Evolutionary conservation across 2,888 invertebrate genomes (phyloP).

Genomic region (Drosophila mercatorum): DNA sequence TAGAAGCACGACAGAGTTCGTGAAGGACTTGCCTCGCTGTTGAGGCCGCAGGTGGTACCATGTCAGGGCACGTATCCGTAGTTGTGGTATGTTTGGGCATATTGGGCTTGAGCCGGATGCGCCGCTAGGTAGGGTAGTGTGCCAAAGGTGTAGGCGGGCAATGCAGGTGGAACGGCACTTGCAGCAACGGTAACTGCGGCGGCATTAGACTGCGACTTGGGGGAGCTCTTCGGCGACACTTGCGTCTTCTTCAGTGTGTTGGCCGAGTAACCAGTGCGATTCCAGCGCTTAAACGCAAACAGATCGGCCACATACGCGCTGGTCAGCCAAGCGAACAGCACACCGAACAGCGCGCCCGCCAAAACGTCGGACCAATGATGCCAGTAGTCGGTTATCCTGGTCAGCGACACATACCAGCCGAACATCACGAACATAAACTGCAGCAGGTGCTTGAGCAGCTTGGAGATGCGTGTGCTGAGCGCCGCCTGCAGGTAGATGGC

Average conservation of each 20-base stretch:
- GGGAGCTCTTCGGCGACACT: constrained; percentile 63
- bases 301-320: constrained; percentile 71
- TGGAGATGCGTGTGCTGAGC: constrained; percentile 91
- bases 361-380: constrained; percentile 82
- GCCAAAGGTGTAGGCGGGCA: constrained; percentile 81
- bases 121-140: constrained; percentile 77
- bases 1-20: constrained; percentile 3
- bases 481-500: constrained; percentile 95
- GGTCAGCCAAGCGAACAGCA: constrained; percentile 69
- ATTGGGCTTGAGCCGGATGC: constrained; percentile 76
- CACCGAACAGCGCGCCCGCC: constrained; percentile 70
- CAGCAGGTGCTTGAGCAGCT: constrained; percentile 91
- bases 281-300: constrained; percentile 67
- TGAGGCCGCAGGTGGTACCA: neutral
- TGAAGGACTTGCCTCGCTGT: neutral
- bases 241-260: constrained; percentile 59
- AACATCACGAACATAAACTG: constrained; percentile 86
- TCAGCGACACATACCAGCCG: constrained; percentile 80
- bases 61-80: constrained; percentile 82
- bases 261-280: constrained; percentile 53
- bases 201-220: constrained; percentile 55
- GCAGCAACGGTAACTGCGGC: constrained; percentile 19
- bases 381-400: constrained; percentile 77
- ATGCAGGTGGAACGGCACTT: constrained; percentile 57
- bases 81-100: constrained; percentile 81